These are phyloP conservation scores for Deroptyus accipitrinus DNA, from an alignment of 2,113 vertebrate species.

Conservation along the genomic window DNA sequence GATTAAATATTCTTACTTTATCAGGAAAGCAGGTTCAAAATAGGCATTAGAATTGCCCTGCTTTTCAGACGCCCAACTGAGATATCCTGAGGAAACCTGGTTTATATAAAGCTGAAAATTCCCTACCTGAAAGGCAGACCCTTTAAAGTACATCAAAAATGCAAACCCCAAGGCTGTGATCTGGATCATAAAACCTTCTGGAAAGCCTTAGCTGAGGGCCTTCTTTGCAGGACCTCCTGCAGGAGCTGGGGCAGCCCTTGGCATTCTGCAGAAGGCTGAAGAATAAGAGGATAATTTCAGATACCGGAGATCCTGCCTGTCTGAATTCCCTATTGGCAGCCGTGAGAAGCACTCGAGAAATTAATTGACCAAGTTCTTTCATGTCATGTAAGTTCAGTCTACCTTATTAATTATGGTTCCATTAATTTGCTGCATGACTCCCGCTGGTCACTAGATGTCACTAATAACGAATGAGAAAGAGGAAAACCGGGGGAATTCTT, in stretches of 20 bases:
- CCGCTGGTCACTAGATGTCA: constrained; percentile 47
- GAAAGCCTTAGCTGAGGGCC: not conserved
- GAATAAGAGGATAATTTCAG: not conserved
- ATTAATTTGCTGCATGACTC: not conserved
- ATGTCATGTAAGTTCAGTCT: not conserved
- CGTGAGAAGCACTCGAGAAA: not conserved
- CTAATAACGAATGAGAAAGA: constrained; percentile 25
- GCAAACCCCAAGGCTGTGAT: not conserved
- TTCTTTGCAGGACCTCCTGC: not conserved
- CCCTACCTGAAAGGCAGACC: not conserved
- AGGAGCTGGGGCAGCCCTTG: not conserved
- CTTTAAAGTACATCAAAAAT: not conserved
- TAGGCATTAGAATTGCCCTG: not conserved
- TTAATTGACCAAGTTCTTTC: not conserved
- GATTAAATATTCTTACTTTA: not conserved
- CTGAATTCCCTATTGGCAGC: not conserved
- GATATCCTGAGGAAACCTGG: not conserved
- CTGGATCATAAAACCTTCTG: not conserved
- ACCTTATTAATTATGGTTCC: not conserved
- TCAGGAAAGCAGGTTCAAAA: not conserved
- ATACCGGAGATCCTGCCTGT: not conserved
- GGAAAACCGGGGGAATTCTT: not conserved
- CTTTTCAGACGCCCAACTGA: not conserved
- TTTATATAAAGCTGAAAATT: not conserved
- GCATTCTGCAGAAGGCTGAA: not conserved